These are phyloP conservation scores for Embiotoca jacksoni DNA, from an alignment of 2,113 vertebrate genomes.

Conservation along the genomic window DNA sequence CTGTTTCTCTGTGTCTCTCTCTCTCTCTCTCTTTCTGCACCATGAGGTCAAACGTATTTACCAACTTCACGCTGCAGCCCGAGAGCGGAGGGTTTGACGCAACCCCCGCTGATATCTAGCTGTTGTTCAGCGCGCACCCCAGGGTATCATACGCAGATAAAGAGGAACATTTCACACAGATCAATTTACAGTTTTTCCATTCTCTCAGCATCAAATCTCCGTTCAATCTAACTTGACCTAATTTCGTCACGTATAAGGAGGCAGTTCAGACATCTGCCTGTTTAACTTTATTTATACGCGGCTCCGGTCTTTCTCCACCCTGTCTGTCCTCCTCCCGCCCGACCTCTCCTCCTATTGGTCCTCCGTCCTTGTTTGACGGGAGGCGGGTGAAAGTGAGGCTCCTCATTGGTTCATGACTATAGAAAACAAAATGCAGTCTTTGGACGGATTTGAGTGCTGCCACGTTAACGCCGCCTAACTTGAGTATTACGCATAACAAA, in stretches of 20 bases:
- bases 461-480: neutral
- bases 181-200: no score
- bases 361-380: slow-evolving; percentile 13
- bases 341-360: slow-evolving; percentile 53
- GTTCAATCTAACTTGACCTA: neutral
- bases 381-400: slow-evolving; percentile 14
- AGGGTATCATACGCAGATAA: neutral
- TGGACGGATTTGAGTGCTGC: no score
- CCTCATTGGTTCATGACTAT: slow-evolving; percentile 38
- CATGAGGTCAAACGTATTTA: slow-evolving; percentile 77
- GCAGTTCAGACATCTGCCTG: neutral
- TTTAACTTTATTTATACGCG: neutral
- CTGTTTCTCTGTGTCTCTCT: slow-evolving; percentile 4
- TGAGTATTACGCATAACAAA: neutral
- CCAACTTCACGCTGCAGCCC: slow-evolving; percentile 49
- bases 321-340: neutral
- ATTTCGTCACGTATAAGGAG: neutral
- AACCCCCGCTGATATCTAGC: slow-evolving; percentile 2
- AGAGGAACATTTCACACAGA: neutral
- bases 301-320: neutral
- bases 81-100: slow-evolving; percentile 29
- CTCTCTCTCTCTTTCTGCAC: slow-evolving; percentile 19
- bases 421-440: slow-evolving; percentile 15
- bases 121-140: neutral
- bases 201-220: no score